Base-by-base conservation (phyloP, 1,140 invertebrate genomes). In the Tetragonula clypearis region DNA sequence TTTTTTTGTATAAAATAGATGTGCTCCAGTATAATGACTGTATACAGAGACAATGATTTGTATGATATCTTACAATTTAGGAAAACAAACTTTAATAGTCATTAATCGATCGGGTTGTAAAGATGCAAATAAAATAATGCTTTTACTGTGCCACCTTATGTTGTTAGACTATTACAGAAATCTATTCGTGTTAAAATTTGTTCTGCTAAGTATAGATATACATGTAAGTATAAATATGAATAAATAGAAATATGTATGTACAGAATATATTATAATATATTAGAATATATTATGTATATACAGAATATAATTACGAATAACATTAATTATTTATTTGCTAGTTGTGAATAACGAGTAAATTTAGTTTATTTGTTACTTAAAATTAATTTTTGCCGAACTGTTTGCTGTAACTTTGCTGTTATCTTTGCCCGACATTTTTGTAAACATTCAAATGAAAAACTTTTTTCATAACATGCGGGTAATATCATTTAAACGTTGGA, bases 171-270 rank as follows among this genome's bases (percentile, higher is more conserved):
- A 86, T 92, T 92, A 84, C 90, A 93, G 75, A 93, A 92, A 88
- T 94, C 85, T 94, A 94, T 93, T 90, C 86, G 87, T 93, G 93
- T 94, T 94, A 90, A 92, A 79, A 84, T 90, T 68, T 91, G 86
- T 89, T 84, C 84, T 85, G 90, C 90, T 91, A 86, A 91, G 78
- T 92, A 86, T 92, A 91, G n/a, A 89, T 60, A 12, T 87, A 83
- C 41, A 41, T 41, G 41, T 77, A 30, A 86, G 87, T 87, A 89
- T 26, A 66, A 81, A 73, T 90, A 79, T 80, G 85, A 79, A 62
- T 56, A 72, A 65, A 73, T 77, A 88, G 41, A 85, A 71, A 82
- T 72, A 86, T 90, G 74, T 88, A 85, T 89, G 75, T 88, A 85
- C 30, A n/a, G 60, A 62, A 62, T 62, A 60, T 60, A 23, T 60